Evolutionary conservation across 2,113 vertebrate species (phyloP), one percentile per base, ranked within the genome.

Genomic region (Phycodurus eques): DNA sequence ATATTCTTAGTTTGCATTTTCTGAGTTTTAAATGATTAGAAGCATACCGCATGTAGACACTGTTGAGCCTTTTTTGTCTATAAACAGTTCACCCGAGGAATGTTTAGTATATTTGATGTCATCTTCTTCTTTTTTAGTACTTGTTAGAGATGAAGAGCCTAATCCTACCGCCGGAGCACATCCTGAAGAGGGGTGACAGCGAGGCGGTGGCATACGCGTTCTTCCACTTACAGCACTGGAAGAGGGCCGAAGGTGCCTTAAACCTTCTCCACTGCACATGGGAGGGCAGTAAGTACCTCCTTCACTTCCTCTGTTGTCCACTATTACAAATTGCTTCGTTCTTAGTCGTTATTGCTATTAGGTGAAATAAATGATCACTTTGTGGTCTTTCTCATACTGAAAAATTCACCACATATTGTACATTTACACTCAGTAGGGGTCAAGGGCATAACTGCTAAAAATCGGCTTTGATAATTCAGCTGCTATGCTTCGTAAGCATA

Each of bases 201-300:
- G 98, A 99, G 87, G 97, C 98, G 44, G 94, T 99, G 72, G 97
- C 98, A 0, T 99, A 99, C 27, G 96, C 98, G 35, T 99, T 99
- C 91, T 99, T 98, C 78, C 98, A 99, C 89, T 95, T 99, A 75
- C 97, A 99, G 90, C 98, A 99, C 91, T 99, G 98, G 98, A 99
- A 99, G 85, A 93, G 96, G 79, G 96, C 98, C 82, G 98, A 99
- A 88, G 97, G 98, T 76, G 98, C 97, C 68, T 94, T 99, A 71
- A 97, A 98, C 81, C 92, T 99, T 76, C 88, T 99, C 67, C 97
- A 99, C 89, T 99, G 98, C 68, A 99, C 98, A 0, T 99, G 98
- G 98, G 97, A 99, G 88, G 98, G 98, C 91, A 99, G 97, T 99
- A 92, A 86, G 97, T 96, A 85, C 72, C 80, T 46, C 22, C 0